Percentiles rank a stretch among this genome's conserved stretches.
These are phyloP conservation scores for Morelia viridis DNA, from an alignment of 2,797 vertebrate genomes.

Conservation along the genomic window DNA sequence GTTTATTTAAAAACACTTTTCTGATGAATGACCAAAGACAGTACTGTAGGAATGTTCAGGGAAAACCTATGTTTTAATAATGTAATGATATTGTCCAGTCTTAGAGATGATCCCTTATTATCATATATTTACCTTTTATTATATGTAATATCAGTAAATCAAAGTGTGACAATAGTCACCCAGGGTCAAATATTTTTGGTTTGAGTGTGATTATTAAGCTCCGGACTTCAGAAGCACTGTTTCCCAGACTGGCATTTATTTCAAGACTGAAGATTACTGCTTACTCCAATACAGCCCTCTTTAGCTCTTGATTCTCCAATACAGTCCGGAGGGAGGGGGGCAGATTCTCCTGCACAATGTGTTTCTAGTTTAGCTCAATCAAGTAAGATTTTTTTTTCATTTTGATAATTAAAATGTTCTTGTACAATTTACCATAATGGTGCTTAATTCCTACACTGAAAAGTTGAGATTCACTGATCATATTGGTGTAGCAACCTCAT, in stretches of 20 bases:
- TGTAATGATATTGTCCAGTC: not conserved
- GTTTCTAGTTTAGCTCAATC: not conserved
- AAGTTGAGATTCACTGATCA: not conserved
- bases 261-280: not conserved
- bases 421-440: not conserved
- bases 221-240: not conserved
- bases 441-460: not conserved
- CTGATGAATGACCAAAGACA: not conserved
- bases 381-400: not conserved
- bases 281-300: not conserved
- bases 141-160: not conserved
- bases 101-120: not conserved
- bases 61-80: not conserved
- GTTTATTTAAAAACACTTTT: not conserved
- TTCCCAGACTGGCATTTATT: not conserved
- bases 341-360: not conserved
- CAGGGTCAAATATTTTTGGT: not conserved
- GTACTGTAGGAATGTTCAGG: not conserved
- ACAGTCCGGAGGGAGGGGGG: accelerated
- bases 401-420: not conserved
- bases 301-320: not conserved
- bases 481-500: too few relatives aligned
- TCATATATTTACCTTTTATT: not conserved
- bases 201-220: not conserved
- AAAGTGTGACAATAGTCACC: not conserved